Conservation (phyloP, 2,797 vertebrate genomes). For the Gymnoscopelus microlampas region DNA sequence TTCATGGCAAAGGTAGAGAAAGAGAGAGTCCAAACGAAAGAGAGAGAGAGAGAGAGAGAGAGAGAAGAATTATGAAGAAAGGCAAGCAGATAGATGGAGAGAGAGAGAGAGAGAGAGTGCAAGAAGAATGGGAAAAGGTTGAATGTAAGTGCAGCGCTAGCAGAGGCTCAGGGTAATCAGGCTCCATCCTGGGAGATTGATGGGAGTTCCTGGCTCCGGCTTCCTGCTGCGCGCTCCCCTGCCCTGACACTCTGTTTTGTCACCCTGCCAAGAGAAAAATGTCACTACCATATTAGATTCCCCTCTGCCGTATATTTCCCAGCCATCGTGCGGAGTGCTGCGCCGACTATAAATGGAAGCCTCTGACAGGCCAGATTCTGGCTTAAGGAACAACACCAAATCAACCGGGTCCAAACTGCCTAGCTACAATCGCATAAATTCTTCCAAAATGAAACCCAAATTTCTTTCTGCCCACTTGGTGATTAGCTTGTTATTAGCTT, state of each 20-base stretch:
- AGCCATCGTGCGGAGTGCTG: conserved; percentile 19
- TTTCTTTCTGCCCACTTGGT: background rate
- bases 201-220: conserved; percentile 14
- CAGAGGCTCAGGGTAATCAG: background rate
- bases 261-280: conserved; percentile 30
- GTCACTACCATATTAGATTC: conserved; percentile 40
- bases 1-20: background rate
- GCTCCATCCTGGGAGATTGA: conserved; percentile 6
- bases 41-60: background rate
- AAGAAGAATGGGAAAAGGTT: background rate
- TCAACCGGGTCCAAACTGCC: background rate
- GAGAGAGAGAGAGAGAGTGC: background rate
- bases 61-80: background rate
- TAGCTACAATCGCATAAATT: background rate
- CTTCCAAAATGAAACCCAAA: background rate
- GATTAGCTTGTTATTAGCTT: conserved; percentile 5
- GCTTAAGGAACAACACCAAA: conserved; percentile 1
- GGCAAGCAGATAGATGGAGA: background rate
- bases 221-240: background rate
- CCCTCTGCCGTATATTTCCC: conserved; percentile 20
- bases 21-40: background rate
- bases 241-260: conserved; percentile 6
- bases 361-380: conserved; percentile 15
- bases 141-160: background rate
- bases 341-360: conserved; percentile 45